Evolutionary conservation across 2,888 invertebrate genomes (phyloP), one percentile per base, ranked within the genome.

Genomic region (Heliconius aoede): DNA sequence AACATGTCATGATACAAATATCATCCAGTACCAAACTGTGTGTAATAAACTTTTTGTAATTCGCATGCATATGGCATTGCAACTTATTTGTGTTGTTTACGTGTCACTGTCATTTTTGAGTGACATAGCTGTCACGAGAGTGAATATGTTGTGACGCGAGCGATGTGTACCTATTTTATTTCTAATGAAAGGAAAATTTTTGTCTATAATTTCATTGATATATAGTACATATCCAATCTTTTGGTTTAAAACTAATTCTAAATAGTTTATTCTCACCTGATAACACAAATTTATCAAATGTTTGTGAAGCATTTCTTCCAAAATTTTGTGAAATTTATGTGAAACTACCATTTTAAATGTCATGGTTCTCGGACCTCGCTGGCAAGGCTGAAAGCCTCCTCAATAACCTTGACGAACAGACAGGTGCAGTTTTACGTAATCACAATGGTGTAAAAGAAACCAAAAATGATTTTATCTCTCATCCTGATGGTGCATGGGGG

Each of bases 381-480:
- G 97, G 96, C 40, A 97, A 95, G 87, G 97, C 97, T 21, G 97
- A 97, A 86, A 95, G 95, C 84, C 95, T 97, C 77, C 93, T 97
- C 28, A 97, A 97, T 84, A 96, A 96, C 85, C 89, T 97, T 32
- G 97, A 97, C 84, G 95, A 97, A 84, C 96, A 96, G 87, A 97
- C 97, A 32, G 97, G 97, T 0, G 95, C 91, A 28, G 97, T 96
- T 26, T 86, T 96, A 68, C 94, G 95, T 72, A 91, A 89, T 82
- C 90, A 91, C 78, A 87, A 84, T 77, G 88, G 81, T 13, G 73
- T 83, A 51, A 91, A 87, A 82, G 76, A 80, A 67, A 87, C 85
- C 82, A 89, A 86, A 85, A 81, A 85, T 78, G 86, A 88, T 28
- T 83, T 80, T 28, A 84, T 80, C 11, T 40, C 80, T 46, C 82